Evolutionary conservation across 1,140 invertebrate genomes (phyloP).

Genomic region (Tetragnatha versicolor): DNA sequence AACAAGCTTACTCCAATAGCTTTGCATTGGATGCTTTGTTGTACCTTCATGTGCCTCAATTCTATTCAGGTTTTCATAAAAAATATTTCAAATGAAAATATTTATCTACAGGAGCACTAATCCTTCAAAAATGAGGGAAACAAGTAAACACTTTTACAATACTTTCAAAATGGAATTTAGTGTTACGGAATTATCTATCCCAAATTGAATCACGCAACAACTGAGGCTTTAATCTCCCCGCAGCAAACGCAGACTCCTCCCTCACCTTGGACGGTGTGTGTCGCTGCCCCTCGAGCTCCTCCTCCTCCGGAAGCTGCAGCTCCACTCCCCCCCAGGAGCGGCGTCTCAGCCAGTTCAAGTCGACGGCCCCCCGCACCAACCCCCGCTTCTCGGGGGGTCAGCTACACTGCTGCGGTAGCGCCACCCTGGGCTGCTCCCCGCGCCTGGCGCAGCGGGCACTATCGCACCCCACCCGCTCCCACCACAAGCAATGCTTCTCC

Average conservation of each 20-base stretch:
- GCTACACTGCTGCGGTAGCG: constrained; percentile 25
- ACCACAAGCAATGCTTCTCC: constrained; percentile 35
- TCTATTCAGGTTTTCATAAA: no score
- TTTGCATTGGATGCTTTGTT: no score
- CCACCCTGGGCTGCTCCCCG: constrained; percentile 31
- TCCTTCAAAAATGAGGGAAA: no score
- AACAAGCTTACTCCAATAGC: no score
- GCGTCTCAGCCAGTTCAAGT: constrained; percentile 58
- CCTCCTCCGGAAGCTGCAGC: constrained; percentile 59
- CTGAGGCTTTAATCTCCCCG: no score
- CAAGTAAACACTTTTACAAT: no score
- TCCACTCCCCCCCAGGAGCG: constrained; percentile 60
- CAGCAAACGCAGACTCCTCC: constrained; percentile 49
- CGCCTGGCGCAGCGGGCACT: constrained; percentile 29
- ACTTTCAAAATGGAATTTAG: no score
- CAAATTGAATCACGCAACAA: no score
- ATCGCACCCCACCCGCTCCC: constrained; percentile 32
- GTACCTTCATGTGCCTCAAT: no score
- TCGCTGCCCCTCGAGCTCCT: constrained; percentile 57
- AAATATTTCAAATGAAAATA: no score
- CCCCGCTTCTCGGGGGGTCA: constrained; percentile 57
- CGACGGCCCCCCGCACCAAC: constrained; percentile 62
- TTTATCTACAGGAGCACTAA: no score
- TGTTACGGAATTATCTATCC: no score
- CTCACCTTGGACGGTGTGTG: constrained; percentile 49